A percentile compares a stretch with the other conserved stretches of the same genome.
phyloP scores from a whole-genome alignment of 2,113 vertebrate species.

The Thalassoma bifasciatum region DNA sequence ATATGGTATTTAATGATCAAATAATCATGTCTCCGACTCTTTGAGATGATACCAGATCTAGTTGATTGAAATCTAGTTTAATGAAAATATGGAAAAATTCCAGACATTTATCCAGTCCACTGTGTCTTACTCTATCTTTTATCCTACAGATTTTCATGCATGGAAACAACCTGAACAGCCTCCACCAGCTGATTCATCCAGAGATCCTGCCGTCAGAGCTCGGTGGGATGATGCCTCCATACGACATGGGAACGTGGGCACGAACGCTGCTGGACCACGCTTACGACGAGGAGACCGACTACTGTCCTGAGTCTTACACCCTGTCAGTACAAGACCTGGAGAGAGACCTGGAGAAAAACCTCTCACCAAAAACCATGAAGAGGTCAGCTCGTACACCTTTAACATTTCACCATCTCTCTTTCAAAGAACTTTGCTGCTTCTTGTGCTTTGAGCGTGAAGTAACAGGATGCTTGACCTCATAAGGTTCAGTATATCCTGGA shows the following conservation, averaged over 20 bases:
- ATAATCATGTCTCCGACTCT: too few relatives aligned
- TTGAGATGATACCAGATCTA: too few relatives aligned
- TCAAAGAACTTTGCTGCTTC: too few relatives aligned
- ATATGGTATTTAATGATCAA: too few relatives aligned
- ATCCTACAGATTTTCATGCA: slow-evolving; percentile 94
- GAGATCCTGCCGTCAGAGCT: slow-evolving; percentile 98
- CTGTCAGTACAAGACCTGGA: slow-evolving; percentile 90
- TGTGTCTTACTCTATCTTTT: too few relatives aligned
- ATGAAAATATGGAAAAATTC: too few relatives aligned
- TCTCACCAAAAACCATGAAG: slow-evolving; percentile 97
- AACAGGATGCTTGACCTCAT: too few relatives aligned
- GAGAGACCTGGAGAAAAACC: slow-evolving; percentile 92
- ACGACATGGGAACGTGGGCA: slow-evolving; percentile 99
- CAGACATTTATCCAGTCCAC: too few relatives aligned
- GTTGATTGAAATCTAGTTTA: too few relatives aligned
- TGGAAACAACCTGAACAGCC: slow-evolving; percentile 97
- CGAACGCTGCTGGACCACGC: slow-evolving; percentile 96
- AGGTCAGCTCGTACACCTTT: slow-evolving; percentile 79
- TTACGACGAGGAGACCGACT: slow-evolving; percentile 97
- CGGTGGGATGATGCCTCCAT: slow-evolving; percentile 97
- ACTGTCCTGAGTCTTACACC: slow-evolving; percentile 90
- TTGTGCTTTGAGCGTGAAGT: too few relatives aligned
- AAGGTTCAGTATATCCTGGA: too few relatives aligned
- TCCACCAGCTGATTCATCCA: slow-evolving; percentile 96
- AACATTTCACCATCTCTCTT: neutral